Base-by-base conservation (phyloP, 1,140 invertebrate genomes). In the Drosophila trapezifrons region DNA sequence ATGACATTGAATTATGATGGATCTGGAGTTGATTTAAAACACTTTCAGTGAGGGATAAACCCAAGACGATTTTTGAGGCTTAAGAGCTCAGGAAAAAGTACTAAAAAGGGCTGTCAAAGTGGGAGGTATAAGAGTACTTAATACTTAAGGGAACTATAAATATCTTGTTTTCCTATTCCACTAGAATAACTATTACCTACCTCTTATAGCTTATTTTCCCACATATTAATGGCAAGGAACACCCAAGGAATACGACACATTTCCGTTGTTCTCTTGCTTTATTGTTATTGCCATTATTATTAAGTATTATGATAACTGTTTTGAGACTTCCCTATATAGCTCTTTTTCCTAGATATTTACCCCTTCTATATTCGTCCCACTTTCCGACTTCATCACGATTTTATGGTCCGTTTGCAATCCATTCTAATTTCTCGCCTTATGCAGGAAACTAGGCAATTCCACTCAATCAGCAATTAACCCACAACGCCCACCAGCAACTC, bases 381-480 rank as follows among this genome's bases (percentile, higher is more conserved):
- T 73, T 72, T 17, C 8, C 5, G 35, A 4, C 17, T 27, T 32
- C 47, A 51, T n/a, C 46, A 29, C 27, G 27, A 29, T 29, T 29
- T 29, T 29, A 29, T 51, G 57, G 17, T 37, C 10, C 43, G 59
- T 35, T 74, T 55, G 77, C 54, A 56, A 71, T 81, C 63, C 56
- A 67, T 67, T 60, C 37, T 22, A 32, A 37, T 71, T 12, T 13
- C 25, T 17, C 4, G 22, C 64, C 64, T 43, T 59, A 40, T 58
- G 55, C 55, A 72, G 67, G 46, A 51, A 54, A 63, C 56, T 73
- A 47, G 51, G 51, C 46, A 80, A 70, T 74, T 69, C 60, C 49
- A 51, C 49, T 65, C 73, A 64, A 80, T 69, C 75, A 35, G 46
- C 76, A 71, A 87, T 82, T 86, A 80, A 87, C 79, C 66, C 83